These are phyloP conservation scores for Drosophila fulvimacula DNA, from an alignment of 2,888 invertebrate genomes.

Conservation along the genomic window DNA sequence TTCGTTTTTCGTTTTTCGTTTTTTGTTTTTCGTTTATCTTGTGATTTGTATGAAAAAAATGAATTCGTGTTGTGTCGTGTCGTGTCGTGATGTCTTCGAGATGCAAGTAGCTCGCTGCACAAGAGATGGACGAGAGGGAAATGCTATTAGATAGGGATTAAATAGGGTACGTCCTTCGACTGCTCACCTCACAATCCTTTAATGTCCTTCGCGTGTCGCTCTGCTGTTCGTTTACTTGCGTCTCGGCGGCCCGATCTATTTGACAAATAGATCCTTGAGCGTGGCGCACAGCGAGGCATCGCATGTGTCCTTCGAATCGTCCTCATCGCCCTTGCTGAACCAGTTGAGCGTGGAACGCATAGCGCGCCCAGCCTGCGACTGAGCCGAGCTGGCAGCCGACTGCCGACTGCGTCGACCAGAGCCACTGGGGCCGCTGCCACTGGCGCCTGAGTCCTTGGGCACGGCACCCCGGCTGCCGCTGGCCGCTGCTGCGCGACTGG, in stretches of 20 bases:
- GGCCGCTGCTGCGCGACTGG: constrained; percentile 37
- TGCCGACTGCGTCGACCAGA: constrained; percentile 71
- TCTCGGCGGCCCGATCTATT: constrained; percentile 85
- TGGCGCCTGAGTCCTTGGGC: constrained; percentile 54
- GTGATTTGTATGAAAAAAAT: constrained; percentile 23
- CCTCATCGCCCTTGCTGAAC: constrained; percentile 89
- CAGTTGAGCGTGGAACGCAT: constrained; percentile 85
- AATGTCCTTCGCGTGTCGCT: neutral
- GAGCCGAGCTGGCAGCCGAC: constrained; percentile 62
- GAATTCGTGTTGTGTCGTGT: neutral
- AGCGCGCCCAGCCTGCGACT: constrained; percentile 80
- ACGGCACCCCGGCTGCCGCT: constrained; percentile 55
- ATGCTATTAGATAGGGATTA: too few relatives aligned
- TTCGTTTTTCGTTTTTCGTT: neutral
- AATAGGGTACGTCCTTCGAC: neutral
- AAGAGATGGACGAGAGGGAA: too few relatives aligned
- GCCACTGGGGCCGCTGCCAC: constrained; percentile 37
- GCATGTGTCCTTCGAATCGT: constrained; percentile 89
- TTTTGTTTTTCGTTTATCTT: neutral
- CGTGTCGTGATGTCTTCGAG: constrained; percentile 21
- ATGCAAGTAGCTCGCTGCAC: constrained; percentile 58
- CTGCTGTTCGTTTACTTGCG: constrained; percentile 53
- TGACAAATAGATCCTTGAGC: constrained; percentile 94
- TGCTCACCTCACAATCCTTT: constrained; percentile 8
- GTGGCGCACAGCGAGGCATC: constrained; percentile 93